Evolutionary conservation across 1,140 invertebrate genomes (phyloP).

Genomic region (Saccostrea glomerata): DNA sequence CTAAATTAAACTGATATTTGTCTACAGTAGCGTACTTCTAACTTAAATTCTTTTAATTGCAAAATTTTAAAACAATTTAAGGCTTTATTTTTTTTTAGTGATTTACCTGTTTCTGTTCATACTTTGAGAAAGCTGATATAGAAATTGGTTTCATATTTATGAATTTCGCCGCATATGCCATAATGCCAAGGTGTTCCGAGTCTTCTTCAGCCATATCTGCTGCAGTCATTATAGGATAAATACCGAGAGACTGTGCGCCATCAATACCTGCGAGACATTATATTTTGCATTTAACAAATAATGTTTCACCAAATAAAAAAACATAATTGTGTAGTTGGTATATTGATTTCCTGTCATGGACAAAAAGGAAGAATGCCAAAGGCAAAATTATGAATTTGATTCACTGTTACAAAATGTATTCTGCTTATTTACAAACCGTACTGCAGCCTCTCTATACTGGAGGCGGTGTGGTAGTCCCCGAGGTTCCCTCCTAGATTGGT

Average conservation of each 20-base stretch:
- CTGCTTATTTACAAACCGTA: conserved; percentile 48
- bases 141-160: conserved; percentile 88
- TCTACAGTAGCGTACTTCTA: too few relatives aligned
- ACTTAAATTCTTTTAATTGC: too few relatives aligned
- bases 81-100: neutral
- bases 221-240: conserved; percentile 92
- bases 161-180: conserved; percentile 95
- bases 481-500: conserved; percentile 87
- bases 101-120: conserved; percentile 41
- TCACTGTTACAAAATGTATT: neutral
- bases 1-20: too few relatives aligned
- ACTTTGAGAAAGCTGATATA: conserved; percentile 29
- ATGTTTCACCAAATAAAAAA: neutral
- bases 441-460: conserved; percentile 49
- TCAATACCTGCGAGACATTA: conserved; percentile 71
- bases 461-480: conserved; percentile 44
- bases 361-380: neutral
- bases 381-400: neutral
- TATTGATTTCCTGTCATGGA: neutral
- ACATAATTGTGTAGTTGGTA: neutral
- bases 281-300: neutral
- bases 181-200: conserved; percentile 95
- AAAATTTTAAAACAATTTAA: too few relatives aligned
- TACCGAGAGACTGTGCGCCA: conserved; percentile 81
- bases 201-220: conserved; percentile 95